Conservation (phyloP, 2,888 invertebrate species). For the Lycophotia porphyrea region DNA sequence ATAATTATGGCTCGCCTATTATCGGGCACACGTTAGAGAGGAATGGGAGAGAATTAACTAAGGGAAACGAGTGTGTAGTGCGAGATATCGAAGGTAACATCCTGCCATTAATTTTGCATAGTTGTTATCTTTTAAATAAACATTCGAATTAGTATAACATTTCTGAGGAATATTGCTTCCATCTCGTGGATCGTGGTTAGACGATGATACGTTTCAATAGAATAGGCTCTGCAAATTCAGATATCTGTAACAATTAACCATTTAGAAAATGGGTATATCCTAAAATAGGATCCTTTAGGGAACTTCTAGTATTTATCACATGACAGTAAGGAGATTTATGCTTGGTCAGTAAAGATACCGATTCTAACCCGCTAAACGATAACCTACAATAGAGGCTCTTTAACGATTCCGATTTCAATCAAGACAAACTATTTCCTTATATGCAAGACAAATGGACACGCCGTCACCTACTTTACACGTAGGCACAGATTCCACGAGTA, state of each 20-base stretch:
- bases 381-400: background rate
- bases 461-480: background rate
- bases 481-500: slow-evolving; percentile 41
- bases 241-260: background rate
- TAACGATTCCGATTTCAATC: background rate
- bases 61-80: slow-evolving; percentile 45
- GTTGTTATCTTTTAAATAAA: slow-evolving; percentile 38
- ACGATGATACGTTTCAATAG: background rate
- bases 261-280: background rate
- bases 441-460: background rate
- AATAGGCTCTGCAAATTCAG: background rate
- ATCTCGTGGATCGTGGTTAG: background rate
- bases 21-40: slow-evolving; percentile 26
- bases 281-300: background rate
- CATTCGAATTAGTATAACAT: background rate
- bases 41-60: slow-evolving; percentile 47
- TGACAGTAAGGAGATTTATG: background rate
- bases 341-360: background rate
- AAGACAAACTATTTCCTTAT: background rate
- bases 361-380: background rate
- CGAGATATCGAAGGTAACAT: slow-evolving; percentile 37
- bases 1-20: slow-evolving; percentile 51
- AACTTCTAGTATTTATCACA: background rate
- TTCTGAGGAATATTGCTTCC: slow-evolving; percentile 10
- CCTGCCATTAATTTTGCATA: slow-evolving; percentile 47